Conservation (phyloP, 2,113 vertebrate species). For the Vanacampus margaritifer region DNA sequence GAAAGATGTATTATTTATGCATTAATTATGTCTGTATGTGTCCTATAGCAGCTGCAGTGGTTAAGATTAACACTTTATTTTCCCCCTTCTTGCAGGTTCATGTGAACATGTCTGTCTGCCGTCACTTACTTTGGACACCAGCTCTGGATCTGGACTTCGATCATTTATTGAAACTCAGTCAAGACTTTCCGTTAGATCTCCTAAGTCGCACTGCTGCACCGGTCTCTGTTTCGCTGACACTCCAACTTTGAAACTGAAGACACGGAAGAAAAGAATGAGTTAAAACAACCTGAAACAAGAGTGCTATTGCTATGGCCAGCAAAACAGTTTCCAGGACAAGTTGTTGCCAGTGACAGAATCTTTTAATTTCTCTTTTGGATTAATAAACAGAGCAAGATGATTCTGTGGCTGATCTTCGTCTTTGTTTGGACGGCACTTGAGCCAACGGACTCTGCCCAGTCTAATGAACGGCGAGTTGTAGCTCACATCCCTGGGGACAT, state of each 20-base stretch:
- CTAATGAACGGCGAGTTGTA: conserved; percentile 90
- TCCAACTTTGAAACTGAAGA: conserved; percentile 30
- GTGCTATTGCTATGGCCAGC: conserved; percentile 46
- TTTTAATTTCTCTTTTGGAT: conserved; percentile 18
- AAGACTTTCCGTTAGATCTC: conserved; percentile 34
- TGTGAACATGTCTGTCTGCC: conserved; percentile 16
- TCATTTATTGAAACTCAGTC: conserved; percentile 29
- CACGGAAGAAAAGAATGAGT: conserved; percentile 10
- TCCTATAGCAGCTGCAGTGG: neutral
- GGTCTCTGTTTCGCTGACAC: conserved; percentile 34
- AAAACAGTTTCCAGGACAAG: conserved; percentile 26
- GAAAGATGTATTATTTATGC: neutral
- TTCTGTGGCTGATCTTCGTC: conserved; percentile 75
- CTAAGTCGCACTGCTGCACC: conserved; percentile 36
- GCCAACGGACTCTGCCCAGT: conserved; percentile 74
- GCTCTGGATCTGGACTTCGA: conserved; percentile 22
- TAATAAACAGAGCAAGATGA: conserved; percentile 73
- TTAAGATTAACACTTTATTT: neutral
- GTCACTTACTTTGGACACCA: conserved; percentile 41
- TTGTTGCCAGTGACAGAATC: conserved; percentile 33
- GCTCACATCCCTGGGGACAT: conserved; percentile 93
- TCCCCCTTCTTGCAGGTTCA: conserved; percentile 5
- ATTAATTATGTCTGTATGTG: neutral
- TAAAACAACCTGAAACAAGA: conserved; percentile 13
- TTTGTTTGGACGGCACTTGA: conserved; percentile 58